Evolutionary conservation across 1,140 invertebrate species (phyloP).

Genomic region (Lithobius niger): DNA sequence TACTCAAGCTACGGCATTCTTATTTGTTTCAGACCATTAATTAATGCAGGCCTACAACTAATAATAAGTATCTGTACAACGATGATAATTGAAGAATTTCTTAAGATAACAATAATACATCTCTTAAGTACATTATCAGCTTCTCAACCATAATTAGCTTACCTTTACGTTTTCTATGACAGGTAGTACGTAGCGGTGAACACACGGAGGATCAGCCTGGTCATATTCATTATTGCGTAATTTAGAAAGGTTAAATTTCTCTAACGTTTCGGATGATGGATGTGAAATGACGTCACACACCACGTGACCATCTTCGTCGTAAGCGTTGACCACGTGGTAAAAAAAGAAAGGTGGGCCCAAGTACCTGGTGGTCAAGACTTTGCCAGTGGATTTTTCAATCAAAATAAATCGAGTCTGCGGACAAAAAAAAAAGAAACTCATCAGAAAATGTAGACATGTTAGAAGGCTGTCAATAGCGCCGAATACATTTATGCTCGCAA

Average conservation of each 20-base stretch:
- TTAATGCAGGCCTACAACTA: too few relatives aligned
- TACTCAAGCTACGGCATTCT: too few relatives aligned
- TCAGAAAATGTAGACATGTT: too few relatives aligned
- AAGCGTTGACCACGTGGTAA: constrained; percentile 34
- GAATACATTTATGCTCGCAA: too few relatives aligned
- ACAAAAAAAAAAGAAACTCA: neutral
- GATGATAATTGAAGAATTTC: too few relatives aligned
- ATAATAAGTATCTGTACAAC: too few relatives aligned
- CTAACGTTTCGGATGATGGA: constrained; percentile 28
- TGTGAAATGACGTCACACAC: constrained; percentile 33
- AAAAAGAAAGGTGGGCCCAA: constrained; percentile 26
- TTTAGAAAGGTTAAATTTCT: constrained; percentile 28
- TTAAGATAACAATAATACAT: too few relatives aligned
- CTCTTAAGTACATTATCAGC: too few relatives aligned
- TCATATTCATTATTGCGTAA: constrained; percentile 23
- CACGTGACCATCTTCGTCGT: constrained; percentile 30
- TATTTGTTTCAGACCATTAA: too few relatives aligned
- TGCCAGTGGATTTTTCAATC: constrained; percentile 24
- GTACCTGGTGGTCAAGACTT: constrained; percentile 19
- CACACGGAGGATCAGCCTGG: constrained; percentile 17
- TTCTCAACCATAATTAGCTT: too few relatives aligned
- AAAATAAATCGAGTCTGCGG: constrained; percentile 23
- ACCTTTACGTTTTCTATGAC: constrained; percentile 22
- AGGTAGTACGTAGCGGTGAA: constrained; percentile 25
- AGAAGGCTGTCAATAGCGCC: too few relatives aligned